Evolutionary conservation across 2,113 vertebrate species (phyloP), one percentile per base, ranked within the genome.

Genomic region (Colius striatus): DNA sequence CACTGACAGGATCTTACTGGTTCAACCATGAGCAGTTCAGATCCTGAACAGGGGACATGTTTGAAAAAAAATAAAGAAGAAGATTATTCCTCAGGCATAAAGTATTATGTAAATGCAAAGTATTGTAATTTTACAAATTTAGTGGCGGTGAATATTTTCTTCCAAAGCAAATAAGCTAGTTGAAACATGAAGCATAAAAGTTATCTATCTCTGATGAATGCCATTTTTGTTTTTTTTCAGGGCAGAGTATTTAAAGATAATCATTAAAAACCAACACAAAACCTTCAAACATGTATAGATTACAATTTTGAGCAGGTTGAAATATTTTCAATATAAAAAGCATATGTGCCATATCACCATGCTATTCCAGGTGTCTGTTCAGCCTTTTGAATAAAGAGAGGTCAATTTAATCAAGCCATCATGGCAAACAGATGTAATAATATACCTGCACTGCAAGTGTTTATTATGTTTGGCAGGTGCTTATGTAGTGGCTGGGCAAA

Each of bases 381-480:
- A 89, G 36, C 19, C 63, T 86, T 86, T 86, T 68, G 36, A 75
- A 84, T 84, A 93, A 75, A 23, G 91, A 82, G 53, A 96, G 75
- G 43, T 95, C 75, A 86, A 65, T 89, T 90, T 88, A 75, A 92
- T 93, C 90, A 80, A 88, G 36, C 12, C 63, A 65, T 74, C 13
- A 0, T 45, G 21, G 60, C 76, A 93, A 92, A 88, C 68, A 90
- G 85, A 83, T 77, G 51, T 78, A 77, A 88, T 67, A 82, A 88
- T 95, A 84, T 71, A 93, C 68, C 79, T 92, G 45, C 55, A 67
- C 75, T 75, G 48, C 57, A 68, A 88, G 48, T 57, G 79, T 84
- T 96, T 90, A 71, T 88, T 92, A 25, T 67, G 51, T 92, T 92
- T 81, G 65, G 68, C 48, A 84, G 85, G 48, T 90, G 53, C 65